Evolutionary conservation across 2,797 vertebrate genomes (phyloP), one percentile per base, ranked within the genome.

Genomic region (Pachyuromys duprasi): DNA sequence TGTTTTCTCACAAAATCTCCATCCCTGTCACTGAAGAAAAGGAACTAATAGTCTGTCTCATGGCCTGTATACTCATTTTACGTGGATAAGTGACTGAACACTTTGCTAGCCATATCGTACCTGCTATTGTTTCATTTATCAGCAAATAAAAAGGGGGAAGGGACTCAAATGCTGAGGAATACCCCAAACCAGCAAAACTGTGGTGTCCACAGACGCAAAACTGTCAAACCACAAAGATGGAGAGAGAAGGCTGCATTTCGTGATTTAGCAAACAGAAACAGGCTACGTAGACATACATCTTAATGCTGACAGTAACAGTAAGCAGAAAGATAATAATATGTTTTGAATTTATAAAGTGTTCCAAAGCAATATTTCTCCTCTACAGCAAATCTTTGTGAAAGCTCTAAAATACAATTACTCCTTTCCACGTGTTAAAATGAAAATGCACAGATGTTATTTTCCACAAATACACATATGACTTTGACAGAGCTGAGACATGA

Each of bases 11-110:
- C 87, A 95, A 92, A 95, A 83, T 89, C 11, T 92, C 36, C 75
- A 63, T 81, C 87, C 42, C 62, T 94, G 42, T 95, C 95, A 90
- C 91, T 87, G 94, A 96, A 95, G 60, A 70, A 97, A 97, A 95
- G 42, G 90, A 95, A 76, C 63, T 87, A 65, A 60, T n/a, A 87
- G 75, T 26, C 63, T 80, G 67, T 13, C 42, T 92, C 55, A 31
- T n/a, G 39, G 17, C 5, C 69, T 69, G 3, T 74, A 62, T 13
- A 62, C 83, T 95, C 92, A 90, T 95, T 95, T 97, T 84, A 78
- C 36, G 70, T 97, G 83, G 72, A 86, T 89, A 94, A 94, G 95
- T 53, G 70, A 83, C 0, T 53, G 14, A 57, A 90, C 17, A 86
- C 80, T 82, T 79, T 82, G 84, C 55, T 94, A 78, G 24, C 57